Conservation (phyloP, 2,113 vertebrate species). For the Percina caprodes region DNA sequence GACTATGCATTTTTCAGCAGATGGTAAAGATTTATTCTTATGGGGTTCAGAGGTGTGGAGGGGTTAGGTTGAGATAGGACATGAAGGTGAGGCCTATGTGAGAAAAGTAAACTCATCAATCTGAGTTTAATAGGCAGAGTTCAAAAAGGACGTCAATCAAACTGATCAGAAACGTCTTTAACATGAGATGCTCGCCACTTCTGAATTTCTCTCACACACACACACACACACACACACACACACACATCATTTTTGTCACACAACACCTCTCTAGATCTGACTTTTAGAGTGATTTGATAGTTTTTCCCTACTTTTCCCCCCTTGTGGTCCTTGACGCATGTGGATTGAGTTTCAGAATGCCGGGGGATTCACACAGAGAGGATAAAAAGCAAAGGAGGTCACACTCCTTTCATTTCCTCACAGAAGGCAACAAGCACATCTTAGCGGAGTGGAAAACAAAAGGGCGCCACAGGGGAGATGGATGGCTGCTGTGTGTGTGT, state of each 20-base stretch:
- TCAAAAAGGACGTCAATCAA: slow-evolving; percentile 58
- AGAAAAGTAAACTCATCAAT: slow-evolving; percentile 61
- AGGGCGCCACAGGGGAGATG: slow-evolving; percentile 63
- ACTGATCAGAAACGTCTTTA: slow-evolving; percentile 62
- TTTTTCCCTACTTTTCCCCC: slow-evolving; percentile 34
- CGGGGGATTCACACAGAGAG: slow-evolving; percentile 59
- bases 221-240: slow-evolving; percentile 1
- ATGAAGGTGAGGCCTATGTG: slow-evolving; percentile 57
- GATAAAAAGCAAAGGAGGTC: slow-evolving; percentile 67
- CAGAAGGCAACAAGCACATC: slow-evolving; percentile 63
- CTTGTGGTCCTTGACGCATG: slow-evolving; percentile 49
- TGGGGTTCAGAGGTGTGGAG: slow-evolving; percentile 54
- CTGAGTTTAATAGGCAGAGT: slow-evolving; percentile 32
- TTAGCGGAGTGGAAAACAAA: slow-evolving; percentile 67
- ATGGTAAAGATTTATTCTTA: slow-evolving; percentile 56
- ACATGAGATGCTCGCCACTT: slow-evolving; percentile 15
- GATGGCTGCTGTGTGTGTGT: slow-evolving; percentile 71
- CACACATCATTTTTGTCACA: slow-evolving; percentile 20
- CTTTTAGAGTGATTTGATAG: slow-evolving; percentile 48
- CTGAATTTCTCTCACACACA: slow-evolving; percentile 19
- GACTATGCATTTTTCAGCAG: slow-evolving; percentile 14
- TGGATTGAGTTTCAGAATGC: slow-evolving; percentile 71
- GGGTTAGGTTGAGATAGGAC: slow-evolving; percentile 56
- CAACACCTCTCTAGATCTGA: background rate
- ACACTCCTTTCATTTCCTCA: slow-evolving; percentile 71